Evolutionary conservation across 2,797 vertebrate genomes (phyloP), one percentile per base, ranked within the genome.

Genomic region (Echiichthys vipera): DNA sequence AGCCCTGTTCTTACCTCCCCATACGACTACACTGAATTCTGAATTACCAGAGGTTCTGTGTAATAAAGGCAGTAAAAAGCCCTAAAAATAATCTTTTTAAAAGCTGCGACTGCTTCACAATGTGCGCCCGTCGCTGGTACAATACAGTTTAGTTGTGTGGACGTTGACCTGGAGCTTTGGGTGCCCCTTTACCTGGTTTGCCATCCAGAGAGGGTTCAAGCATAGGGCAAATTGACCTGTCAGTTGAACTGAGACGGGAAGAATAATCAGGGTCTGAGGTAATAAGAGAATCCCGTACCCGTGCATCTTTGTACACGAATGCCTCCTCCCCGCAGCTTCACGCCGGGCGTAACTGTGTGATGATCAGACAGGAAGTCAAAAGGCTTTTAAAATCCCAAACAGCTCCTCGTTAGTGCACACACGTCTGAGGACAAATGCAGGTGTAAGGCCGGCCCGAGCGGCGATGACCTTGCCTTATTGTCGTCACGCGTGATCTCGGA

Each of bases 391-490:
- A 59, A 17, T 36, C 24, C 32, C 14, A 54, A 73, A 42, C 10
- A 22, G 30, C 63, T 65, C 1, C 50, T 68, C 18, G 40, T 58
- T 7, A 36, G 37, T n/a, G 20, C 17, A 49, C 66, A 39, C 24
- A 14, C 9, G 0, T 14, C 2, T 69, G 57, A 56, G 18, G 55
- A 65, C 47, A 63, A 57, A 70, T 18, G 53, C 20, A 29, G 39
- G 15, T 5, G 37, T 47, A 61, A 42, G 2, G 0, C 15, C 34
- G 15, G 43, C 42, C 27, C 64, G 39, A 55, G n/a, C 12, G 49
- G n/a, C 10, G 25, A 6, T 85, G 76, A 81, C 74, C 71, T 79
- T 80, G 55, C 56, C 74, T 76, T 57, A 30, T 77, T 79, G 75
- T 75, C 42, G 30, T 34, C 30, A 36, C 11, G 3, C 43, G 54